Evolutionary conservation across 1,140 invertebrate species (phyloP).

Genomic region (Ceratina calcarata): DNA sequence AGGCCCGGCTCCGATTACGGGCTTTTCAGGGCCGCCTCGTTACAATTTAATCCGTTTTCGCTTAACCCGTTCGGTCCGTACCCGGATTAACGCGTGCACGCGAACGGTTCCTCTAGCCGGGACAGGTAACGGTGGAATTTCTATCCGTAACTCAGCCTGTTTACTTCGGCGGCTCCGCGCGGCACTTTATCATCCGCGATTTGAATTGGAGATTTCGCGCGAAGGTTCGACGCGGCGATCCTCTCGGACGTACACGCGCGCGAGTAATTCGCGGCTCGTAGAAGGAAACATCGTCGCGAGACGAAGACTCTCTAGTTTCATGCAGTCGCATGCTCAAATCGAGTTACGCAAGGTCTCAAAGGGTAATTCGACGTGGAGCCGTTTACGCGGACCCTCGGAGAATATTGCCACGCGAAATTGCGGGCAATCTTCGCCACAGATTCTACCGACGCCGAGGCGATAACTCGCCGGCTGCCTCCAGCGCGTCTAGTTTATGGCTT

Average conservation of each 20-base stretch:
- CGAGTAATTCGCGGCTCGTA: background rate
- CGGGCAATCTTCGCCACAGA: conserved; percentile 28
- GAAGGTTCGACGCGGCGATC: background rate
- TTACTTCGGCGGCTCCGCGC: background rate
- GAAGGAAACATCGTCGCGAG: too few species aligned
- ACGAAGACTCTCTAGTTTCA: conserved; percentile 16
- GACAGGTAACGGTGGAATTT: conserved; percentile 3
- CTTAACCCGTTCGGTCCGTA: background rate
- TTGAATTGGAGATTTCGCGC: conserved; percentile 20
- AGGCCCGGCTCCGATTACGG: conserved; percentile 13
- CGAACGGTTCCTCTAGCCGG: background rate
- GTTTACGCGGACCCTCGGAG: conserved; percentile 27
- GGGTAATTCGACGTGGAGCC: conserved; percentile 46
- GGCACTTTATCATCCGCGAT: conserved; percentile 17
- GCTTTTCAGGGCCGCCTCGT: conserved; percentile 2
- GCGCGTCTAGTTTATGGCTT: too few species aligned
- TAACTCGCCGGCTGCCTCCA: background rate
- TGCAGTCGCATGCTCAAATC: conserved; percentile 8
- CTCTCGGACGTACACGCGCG: background rate
- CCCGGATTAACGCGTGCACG: background rate
- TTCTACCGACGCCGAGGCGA: conserved; percentile 5
- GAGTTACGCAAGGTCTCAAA: conserved; percentile 45
- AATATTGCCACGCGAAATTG: conserved; percentile 32
- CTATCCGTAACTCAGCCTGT: conserved; percentile 26
- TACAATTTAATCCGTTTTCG: conserved; percentile 1